These are phyloP conservation scores for Mastigias papua DNA, from an alignment of 30 jellyfish, hydroid and myxozoan species.

Conservation along the genomic window DNA sequence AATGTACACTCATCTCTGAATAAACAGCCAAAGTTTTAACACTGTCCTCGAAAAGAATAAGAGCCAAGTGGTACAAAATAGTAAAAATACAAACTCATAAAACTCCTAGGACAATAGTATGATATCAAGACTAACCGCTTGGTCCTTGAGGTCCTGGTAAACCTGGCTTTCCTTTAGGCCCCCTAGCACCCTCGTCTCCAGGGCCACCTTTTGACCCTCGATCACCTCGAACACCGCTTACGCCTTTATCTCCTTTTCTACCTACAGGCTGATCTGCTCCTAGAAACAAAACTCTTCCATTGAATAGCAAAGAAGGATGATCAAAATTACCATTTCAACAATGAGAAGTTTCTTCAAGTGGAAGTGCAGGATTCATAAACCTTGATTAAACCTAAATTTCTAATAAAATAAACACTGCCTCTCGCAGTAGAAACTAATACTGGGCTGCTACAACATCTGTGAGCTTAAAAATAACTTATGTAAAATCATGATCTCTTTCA, in stretches of 20 bases:
- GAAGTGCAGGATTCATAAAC: too few species aligned
- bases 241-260: conserved; percentile 70
- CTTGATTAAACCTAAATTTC: too few species aligned
- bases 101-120: neutral
- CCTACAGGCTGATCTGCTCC: neutral
- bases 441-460: too few species aligned
- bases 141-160: conserved; percentile 77
- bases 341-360: neutral
- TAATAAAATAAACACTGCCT: neutral
- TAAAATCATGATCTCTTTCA: too few species aligned
- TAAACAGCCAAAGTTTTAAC: too few species aligned
- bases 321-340: neutral
- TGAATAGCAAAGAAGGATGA: neutral
- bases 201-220: conserved; percentile 73
- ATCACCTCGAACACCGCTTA: conserved; percentile 57
- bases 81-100: neutral
- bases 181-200: conserved; percentile 73
- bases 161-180: conserved; percentile 76
- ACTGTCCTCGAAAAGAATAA: too few species aligned
- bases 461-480: too few species aligned
- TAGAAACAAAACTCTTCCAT: neutral
- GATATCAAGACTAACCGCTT: conserved; percentile 39
- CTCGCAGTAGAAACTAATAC: too few species aligned
- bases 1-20: too few species aligned
- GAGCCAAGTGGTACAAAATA: too few species aligned